A percentile compares a stretch with the other conserved stretches of the same genome.
These are phyloP conservation scores for Sisor rabdophorus DNA, from an alignment of 2,113 vertebrate species.

Conservation along the genomic window DNA sequence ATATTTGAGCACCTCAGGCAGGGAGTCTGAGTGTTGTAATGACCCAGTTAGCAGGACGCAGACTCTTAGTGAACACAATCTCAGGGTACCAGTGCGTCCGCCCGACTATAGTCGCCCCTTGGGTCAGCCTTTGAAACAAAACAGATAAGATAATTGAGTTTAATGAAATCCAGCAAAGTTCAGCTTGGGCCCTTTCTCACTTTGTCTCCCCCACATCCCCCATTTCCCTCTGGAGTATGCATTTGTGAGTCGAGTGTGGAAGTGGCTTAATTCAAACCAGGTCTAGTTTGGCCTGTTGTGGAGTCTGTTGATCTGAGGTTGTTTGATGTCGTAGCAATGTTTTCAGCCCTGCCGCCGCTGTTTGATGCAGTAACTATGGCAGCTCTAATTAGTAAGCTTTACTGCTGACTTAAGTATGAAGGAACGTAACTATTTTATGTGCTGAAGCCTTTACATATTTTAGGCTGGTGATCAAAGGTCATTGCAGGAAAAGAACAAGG, in stretches of 20 bases:
- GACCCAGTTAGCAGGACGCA: conserved; percentile 84
- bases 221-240: conserved; percentile 87
- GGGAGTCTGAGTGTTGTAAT: conserved; percentile 94
- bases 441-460: conserved; percentile 92
- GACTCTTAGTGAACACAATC: conserved; percentile 87
- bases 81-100: conserved; percentile 86
- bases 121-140: conserved; percentile 96
- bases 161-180: conserved; percentile 94
- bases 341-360: conserved; percentile 84
- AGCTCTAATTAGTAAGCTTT: conserved; percentile 98
- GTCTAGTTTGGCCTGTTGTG: conserved; percentile 77
- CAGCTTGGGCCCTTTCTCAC: conserved; percentile 70
- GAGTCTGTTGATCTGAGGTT: conserved; percentile 87
- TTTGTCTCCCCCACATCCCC: conserved; percentile 52
- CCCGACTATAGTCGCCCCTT: conserved; percentile 88
- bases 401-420: conserved; percentile 95
- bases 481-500: conserved; percentile 78
- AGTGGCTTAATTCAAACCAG: conserved; percentile 95
- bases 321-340: conserved; percentile 97
- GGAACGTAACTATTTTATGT: conserved; percentile 97
- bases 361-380: conserved; percentile 91
- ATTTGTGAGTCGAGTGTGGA: conserved; percentile 85
- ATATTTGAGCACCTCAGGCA: conserved; percentile 97
- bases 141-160: conserved; percentile 99
- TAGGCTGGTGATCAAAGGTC: conserved; percentile 93